Conservation (phyloP, 2,888 invertebrate species). For the Smittia aterrima region DNA sequence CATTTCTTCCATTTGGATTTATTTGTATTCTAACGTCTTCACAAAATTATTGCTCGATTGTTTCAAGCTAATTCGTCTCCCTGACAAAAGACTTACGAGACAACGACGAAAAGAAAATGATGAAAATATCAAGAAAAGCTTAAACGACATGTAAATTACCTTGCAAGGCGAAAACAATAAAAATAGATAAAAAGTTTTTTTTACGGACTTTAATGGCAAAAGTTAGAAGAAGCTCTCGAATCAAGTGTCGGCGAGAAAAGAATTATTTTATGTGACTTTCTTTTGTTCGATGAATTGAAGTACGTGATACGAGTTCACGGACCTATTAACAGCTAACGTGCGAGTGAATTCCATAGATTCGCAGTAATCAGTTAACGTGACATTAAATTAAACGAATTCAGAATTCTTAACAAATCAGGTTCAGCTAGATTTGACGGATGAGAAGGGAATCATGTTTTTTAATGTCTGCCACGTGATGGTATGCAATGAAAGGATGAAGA, state of each 20-base stretch:
- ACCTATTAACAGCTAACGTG: not conserved
- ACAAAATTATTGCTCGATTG: conserved; percentile 1
- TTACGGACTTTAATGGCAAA: not conserved
- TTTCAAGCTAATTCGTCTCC: not conserved
- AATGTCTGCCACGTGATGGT: too few species aligned
- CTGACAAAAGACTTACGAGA: not conserved
- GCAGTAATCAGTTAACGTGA: too few species aligned
- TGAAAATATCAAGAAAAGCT: not conserved
- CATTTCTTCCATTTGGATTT: not conserved
- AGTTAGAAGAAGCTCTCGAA: not conserved
- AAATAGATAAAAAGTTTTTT: not conserved
- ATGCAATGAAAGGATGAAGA: too few species aligned
- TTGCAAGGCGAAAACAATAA: conserved; percentile 39
- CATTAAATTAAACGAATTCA: too few species aligned
- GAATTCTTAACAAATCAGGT: too few species aligned
- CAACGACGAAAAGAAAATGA: not conserved
- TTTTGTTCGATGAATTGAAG: too few species aligned
- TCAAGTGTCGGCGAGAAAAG: not conserved
- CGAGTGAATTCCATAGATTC: not conserved
- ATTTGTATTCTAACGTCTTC: not conserved
- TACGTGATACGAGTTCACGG: not conserved
- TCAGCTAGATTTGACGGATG: too few species aligned
- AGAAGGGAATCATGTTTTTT: too few species aligned
- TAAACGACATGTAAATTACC: conserved; percentile 33
- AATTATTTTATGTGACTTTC: too few species aligned